phyloP scores from a whole-genome alignment of 2,888 invertebrate species.

The Limulus polyphemus region DNA sequence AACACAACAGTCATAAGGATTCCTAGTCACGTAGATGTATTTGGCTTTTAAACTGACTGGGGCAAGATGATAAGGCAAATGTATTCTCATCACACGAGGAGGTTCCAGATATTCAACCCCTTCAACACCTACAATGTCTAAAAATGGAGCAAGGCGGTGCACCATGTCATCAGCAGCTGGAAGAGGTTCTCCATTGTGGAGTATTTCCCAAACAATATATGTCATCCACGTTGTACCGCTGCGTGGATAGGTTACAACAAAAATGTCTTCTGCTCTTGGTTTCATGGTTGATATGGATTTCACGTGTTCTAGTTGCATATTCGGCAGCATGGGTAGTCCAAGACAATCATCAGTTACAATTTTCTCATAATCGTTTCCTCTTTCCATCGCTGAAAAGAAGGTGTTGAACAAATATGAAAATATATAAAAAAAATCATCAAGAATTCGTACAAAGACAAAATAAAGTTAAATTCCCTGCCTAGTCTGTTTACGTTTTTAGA shows the following conservation, averaged over 20 bases:
- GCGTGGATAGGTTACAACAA: constrained; percentile 24
- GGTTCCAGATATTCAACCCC: constrained; percentile 9
- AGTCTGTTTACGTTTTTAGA: no score
- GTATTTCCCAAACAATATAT: constrained; percentile 14
- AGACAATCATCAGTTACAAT: no score
- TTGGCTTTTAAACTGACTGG: constrained; percentile 9
- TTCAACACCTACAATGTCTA: constrained; percentile 17
- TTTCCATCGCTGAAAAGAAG: no score
- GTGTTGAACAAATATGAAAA: no score
- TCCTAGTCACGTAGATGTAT: constrained; percentile 38
- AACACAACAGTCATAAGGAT: constrained; percentile 40
- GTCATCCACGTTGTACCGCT: constrained; percentile 26
- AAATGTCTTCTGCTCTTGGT: constrained; percentile 13
- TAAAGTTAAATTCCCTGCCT: no score
- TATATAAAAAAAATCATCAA: no score
- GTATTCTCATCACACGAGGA: constrained; percentile 28
- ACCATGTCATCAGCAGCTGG: constrained; percentile 5
- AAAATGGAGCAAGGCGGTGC: constrained; percentile 8
- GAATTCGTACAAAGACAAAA: no score
- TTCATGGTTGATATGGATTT: constrained; percentile 6
- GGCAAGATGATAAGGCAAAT: constrained; percentile 27
- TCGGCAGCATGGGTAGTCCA: no score
- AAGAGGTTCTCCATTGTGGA: constrained; percentile 15
- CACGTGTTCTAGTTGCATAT: no score
- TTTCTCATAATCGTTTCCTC: no score